Conservation (phyloP, 2,888 invertebrate genomes). For the Xylota segnis region DNA sequence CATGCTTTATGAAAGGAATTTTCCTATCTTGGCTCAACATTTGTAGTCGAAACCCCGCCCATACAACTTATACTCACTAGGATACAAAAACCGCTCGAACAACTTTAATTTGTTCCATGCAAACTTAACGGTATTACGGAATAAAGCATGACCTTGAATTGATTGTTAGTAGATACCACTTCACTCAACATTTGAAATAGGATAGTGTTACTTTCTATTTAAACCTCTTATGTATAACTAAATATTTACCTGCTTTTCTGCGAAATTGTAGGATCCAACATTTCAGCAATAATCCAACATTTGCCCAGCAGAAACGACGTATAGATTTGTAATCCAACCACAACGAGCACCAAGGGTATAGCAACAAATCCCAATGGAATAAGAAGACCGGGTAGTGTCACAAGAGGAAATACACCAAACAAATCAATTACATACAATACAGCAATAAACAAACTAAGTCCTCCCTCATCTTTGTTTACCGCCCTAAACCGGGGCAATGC, state of each 20-base stretch:
- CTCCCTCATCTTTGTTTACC: constrained; percentile 79
- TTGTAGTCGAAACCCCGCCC: too few species aligned
- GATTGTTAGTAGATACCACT: too few species aligned
- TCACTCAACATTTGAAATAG: too few species aligned
- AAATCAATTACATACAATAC: constrained; percentile 91
- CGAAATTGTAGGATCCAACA: constrained; percentile 88
- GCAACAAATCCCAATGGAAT: constrained; percentile 91
- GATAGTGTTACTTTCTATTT: too few species aligned
- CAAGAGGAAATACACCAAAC: constrained; percentile 93
- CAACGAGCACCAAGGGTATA: constrained; percentile 88
- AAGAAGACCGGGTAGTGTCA: constrained; percentile 90
- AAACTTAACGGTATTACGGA: too few species aligned
- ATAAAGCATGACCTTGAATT: too few species aligned
- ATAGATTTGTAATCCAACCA: constrained; percentile 91
- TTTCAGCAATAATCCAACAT: constrained; percentile 92
- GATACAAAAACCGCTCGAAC: too few species aligned
- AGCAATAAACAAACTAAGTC: constrained; percentile 89
- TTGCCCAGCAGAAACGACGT: constrained; percentile 92
- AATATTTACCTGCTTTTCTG: constrained; percentile 86
- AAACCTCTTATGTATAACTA: too few species aligned
- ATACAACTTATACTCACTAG: too few species aligned
- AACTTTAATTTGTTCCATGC: too few species aligned
- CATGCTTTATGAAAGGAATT: too few species aligned
- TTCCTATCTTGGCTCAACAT: too few species aligned
- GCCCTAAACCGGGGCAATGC: constrained; percentile 82